Evolutionary conservation across 2,113 vertebrate species (phyloP), one percentile per base, ranked within the genome.

Genomic region (Tachysurus fulvidraco): DNA sequence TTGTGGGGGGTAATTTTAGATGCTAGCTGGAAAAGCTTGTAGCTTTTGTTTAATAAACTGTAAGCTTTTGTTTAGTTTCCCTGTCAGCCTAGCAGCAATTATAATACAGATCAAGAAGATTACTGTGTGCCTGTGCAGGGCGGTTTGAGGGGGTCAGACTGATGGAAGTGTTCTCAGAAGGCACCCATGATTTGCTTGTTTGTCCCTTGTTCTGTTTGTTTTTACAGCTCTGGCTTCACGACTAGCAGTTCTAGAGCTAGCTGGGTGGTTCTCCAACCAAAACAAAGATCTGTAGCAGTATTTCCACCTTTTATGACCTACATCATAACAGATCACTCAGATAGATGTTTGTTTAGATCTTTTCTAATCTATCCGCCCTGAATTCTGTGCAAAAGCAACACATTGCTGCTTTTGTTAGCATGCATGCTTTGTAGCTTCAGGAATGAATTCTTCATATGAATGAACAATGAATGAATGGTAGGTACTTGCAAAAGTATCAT

Each of bases 51-150:
- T 88, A 80, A 81, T 5, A 2, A 60, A 81, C 55, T 17, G 41
- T 44, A 28, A 16, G 60, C 67, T 77, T 85, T 44, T 89, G 88
- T 90, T 90, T 88, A 80, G 69, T 46, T 86, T 90, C 11, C 25
- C 23, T 85, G 60, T 60, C 57, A 86, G 69, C 55, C 67, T 84
- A 57, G 44, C 36, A 19, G 36, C 83, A 83, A 90, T 87, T 90
- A 30, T 25, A 60, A 23, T 57, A 82, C 30, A 88, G 82, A 88
- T 87, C 19, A 57, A 71, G n/a, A 41, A 71, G 89, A 90, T 89
- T 88, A 55, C 52, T 11, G 79, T 30, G 76, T 73, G 69, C 64
- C 16, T 28, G n/a, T 60, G 16, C 21, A 62, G 41, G 57, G 44
- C 57, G 28, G 52, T 36, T 13, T 21, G 52, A 76, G 14, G 8